Evolutionary conservation across 2,888 invertebrate species (phyloP).

Genomic region (Acholoe squamosa): DNA sequence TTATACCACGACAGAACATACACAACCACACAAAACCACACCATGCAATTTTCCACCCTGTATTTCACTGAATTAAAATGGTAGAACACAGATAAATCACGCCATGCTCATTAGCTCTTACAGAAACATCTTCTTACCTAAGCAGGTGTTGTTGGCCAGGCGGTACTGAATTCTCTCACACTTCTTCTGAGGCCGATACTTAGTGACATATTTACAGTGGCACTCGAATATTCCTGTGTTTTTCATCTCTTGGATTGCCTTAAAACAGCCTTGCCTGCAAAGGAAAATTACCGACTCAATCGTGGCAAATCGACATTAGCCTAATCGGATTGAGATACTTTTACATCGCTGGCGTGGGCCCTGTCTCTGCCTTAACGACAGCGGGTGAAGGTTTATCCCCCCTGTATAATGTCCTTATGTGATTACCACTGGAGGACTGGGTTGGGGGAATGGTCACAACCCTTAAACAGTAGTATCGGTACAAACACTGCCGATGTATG

Average conservation of each 20-base stretch:
- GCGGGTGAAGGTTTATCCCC: too few relatives aligned
- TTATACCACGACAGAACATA: too few relatives aligned
- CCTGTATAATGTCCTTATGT: too few relatives aligned
- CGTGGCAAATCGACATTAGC: background rate
- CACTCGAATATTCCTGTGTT: slow-evolving; percentile 68
- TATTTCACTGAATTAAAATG: too few relatives aligned
- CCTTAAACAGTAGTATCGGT: too few relatives aligned
- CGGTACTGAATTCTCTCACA: slow-evolving; percentile 69
- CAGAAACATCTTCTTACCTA: slow-evolving; percentile 63
- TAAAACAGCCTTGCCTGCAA: slow-evolving; percentile 67
- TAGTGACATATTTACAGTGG: slow-evolving; percentile 67
- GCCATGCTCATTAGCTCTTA: too few relatives aligned
- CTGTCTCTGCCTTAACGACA: background rate
- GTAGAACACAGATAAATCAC: too few relatives aligned
- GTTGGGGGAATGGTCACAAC: too few relatives aligned
- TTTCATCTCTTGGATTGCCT: slow-evolving; percentile 65
- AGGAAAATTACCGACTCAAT: background rate
- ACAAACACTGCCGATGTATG: too few relatives aligned
- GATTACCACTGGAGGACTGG: too few relatives aligned
- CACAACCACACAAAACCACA: too few relatives aligned
- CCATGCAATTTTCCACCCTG: too few relatives aligned
- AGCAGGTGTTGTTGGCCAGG: slow-evolving; percentile 70
- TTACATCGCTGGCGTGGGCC: background rate
- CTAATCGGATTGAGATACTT: slow-evolving; percentile 54
- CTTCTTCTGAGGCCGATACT: slow-evolving; percentile 66